Percentiles rank a stretch among this genome's conserved stretches.
These are phyloP conservation scores for Globicephala melas DNA, from an alignment of 2,113 vertebrate species.

Conservation along the genomic window DNA sequence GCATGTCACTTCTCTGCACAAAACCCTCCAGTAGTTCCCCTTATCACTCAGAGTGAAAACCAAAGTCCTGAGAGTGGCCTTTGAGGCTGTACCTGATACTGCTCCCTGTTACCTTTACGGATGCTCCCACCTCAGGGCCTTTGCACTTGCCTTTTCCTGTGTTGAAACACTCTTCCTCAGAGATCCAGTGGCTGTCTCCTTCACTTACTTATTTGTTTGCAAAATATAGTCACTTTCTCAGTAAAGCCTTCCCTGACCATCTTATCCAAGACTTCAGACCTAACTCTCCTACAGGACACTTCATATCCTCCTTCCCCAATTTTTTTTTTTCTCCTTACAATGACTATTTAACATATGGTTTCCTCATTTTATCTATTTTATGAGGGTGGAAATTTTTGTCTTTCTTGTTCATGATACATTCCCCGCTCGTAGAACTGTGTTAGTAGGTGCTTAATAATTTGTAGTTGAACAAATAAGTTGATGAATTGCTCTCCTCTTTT, in stretches of 20 bases:
- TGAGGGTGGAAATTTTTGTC: not conserved
- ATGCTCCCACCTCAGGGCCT: not conserved
- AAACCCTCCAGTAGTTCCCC: not conserved
- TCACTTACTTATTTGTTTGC: not conserved
- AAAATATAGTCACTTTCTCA: not conserved
- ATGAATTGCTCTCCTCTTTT: not conserved
- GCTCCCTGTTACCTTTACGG: too few species aligned
- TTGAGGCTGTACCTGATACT: accelerated
- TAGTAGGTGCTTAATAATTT: not conserved
- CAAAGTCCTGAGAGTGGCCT: not conserved
- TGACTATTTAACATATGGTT: not conserved
- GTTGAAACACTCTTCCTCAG: not conserved
- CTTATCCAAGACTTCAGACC: not conserved
- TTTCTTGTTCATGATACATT: not conserved
- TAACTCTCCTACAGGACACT: not conserved
- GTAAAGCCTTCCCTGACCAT: not conserved
- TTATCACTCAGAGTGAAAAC: not conserved
- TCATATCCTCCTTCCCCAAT: not conserved
- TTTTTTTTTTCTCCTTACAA: not conserved
- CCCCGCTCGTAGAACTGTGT: not conserved
- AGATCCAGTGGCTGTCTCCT: not conserved
- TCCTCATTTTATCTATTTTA: not conserved
- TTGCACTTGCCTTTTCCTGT: not conserved
- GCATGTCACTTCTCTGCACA: not conserved
- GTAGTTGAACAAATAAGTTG: not conserved